Evolutionary conservation across 2,888 invertebrate genomes (phyloP).

Genomic region (Falcaria lacertinaria): DNA sequence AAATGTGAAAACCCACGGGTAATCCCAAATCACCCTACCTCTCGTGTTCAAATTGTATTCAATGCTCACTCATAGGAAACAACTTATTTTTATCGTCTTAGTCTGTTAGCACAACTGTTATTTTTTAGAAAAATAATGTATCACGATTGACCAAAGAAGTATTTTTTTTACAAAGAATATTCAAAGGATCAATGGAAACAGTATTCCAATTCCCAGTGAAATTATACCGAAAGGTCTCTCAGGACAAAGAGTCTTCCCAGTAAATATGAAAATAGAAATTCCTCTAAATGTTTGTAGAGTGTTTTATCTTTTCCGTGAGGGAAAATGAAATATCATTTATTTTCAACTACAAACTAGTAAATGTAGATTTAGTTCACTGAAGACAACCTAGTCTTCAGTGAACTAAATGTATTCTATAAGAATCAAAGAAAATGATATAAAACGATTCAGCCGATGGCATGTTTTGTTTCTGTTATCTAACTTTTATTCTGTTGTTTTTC

Average conservation of each 20-base stretch:
- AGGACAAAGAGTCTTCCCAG: conserved; percentile 18
- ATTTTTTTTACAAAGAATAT: background rate
- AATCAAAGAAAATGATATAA: conserved; percentile 7
- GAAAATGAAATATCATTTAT: background rate
- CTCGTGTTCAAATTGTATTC: too few species aligned
- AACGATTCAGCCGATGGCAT: conserved; percentile 31
- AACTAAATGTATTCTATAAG: background rate
- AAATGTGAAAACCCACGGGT: too few species aligned
- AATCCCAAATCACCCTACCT: too few species aligned
- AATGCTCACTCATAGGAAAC: too few species aligned
- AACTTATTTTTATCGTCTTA: too few species aligned
- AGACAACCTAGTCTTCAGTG: background rate
- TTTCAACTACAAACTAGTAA: background rate
- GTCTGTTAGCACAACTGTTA: too few species aligned
- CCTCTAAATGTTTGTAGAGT: background rate
- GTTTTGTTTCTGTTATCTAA: conserved; percentile 62
- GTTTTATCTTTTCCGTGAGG: background rate
- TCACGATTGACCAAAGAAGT: too few species aligned
- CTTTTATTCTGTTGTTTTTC: conserved; percentile 61
- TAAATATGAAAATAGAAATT: background rate
- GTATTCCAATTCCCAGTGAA: background rate
- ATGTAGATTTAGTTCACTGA: background rate
- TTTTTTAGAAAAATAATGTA: too few species aligned
- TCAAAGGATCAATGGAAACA: background rate
- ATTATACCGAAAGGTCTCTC: background rate